These are phyloP conservation scores for Physeter macrocephalus DNA, from an alignment of 2,113 vertebrate species.

Conservation along the genomic window DNA sequence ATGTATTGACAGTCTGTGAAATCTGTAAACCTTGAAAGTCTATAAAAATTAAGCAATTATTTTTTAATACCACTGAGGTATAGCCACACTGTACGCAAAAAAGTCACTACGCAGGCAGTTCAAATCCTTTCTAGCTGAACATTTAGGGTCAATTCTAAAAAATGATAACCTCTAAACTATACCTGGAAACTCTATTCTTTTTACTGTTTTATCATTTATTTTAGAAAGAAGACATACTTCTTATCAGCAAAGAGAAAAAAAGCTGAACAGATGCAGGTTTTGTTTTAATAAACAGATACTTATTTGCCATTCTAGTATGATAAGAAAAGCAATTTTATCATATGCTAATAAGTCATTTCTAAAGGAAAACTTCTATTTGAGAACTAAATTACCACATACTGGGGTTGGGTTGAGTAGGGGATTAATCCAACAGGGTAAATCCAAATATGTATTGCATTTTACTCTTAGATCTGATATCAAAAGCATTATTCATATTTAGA, in stretches of 20 bases:
- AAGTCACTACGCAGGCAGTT: conserved; percentile 60
- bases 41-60: conserved; percentile 37
- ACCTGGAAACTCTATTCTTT: conserved; percentile 53
- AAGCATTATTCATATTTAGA: conserved; percentile 34
- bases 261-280: conserved; percentile 37
- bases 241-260: conserved; percentile 65
- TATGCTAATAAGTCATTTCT: conserved; percentile 27
- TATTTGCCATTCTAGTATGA: conserved; percentile 57
- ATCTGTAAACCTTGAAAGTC: neutral
- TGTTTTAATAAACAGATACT: conserved; percentile 68
- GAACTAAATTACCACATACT: conserved; percentile 31
- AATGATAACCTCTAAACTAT: conserved; percentile 66
- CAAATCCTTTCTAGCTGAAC: conserved; percentile 68
- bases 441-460: conserved; percentile 15
- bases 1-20: neutral
- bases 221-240: conserved; percentile 32
- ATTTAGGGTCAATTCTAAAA: conserved; percentile 60
- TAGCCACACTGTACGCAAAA: conserved; percentile 26
- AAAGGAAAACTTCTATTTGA: conserved; percentile 32
- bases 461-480: conserved; percentile 1
- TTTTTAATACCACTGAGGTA: conserved; percentile 33
- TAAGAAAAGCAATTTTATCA: conserved; percentile 69
- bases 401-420: neutral
- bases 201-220: conserved; percentile 46
- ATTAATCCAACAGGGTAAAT: conserved; percentile 50